Conservation (phyloP, 37 sponge, comb jelly and placozoan species). For the Tethya wilhelma region DNA sequence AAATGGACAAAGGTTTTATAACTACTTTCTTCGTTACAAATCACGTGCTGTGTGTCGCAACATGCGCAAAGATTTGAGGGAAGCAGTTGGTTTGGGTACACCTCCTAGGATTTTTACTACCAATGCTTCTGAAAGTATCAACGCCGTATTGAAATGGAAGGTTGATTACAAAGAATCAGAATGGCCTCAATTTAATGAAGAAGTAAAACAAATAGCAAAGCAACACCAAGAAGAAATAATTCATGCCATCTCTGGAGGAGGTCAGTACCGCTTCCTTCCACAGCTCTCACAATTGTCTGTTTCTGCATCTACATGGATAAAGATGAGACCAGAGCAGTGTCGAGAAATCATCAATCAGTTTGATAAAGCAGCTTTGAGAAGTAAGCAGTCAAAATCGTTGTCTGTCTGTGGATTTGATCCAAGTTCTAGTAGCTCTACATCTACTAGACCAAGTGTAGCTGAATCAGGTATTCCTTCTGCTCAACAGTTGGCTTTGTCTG, state of each 20-base stretch:
- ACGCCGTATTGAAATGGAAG: conserved; percentile 50
- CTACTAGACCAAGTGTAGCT: not conserved
- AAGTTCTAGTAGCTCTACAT: not conserved
- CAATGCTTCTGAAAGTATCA: conserved; percentile 35
- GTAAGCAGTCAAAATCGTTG: not conserved
- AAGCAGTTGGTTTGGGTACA: conserved; percentile 29
- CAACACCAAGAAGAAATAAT: conserved; percentile 25
- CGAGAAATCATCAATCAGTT: not conserved
- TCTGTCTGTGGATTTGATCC: not conserved
- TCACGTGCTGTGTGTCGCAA: conserved; percentile 12
- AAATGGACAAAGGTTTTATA: conserved; percentile 15
- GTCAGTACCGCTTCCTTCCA: conserved; percentile 14
- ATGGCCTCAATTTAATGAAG: conserved; percentile 51
- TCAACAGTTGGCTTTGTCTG: not conserved
- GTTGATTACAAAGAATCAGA: conserved; percentile 48
- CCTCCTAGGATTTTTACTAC: conserved; percentile 63
- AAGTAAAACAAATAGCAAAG: not conserved
- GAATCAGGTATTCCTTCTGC: not conserved
- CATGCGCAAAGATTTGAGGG: conserved; percentile 34
- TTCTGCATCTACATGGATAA: conserved; percentile 3
- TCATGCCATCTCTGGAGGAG: conserved; percentile 20
- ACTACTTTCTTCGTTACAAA: conserved; percentile 23
- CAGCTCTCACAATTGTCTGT: conserved; percentile 4
- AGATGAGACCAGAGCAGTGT: conserved; percentile 41
- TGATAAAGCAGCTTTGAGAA: not conserved